phyloP scores from a whole-genome alignment of 1,140 invertebrate genomes.

The Hirudo medicinalis region DNA sequence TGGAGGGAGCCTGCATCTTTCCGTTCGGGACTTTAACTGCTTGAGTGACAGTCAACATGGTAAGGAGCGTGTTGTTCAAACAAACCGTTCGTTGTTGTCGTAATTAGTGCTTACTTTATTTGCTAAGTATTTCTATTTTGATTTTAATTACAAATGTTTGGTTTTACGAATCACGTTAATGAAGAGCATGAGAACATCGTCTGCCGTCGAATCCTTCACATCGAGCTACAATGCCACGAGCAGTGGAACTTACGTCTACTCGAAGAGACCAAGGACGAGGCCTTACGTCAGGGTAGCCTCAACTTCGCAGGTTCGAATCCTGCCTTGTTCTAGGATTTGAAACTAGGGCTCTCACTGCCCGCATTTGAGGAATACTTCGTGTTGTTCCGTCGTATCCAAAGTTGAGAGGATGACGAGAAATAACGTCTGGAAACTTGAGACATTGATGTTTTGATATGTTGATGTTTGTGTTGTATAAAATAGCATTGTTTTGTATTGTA shows the following conservation, averaged over 20 bases:
- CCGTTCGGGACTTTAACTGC: neutral
- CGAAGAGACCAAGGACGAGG: conserved; percentile 29
- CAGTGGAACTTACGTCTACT: neutral
- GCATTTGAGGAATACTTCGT: neutral
- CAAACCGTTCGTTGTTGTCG: no score
- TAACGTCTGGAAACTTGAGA: no score
- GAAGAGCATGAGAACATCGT: neutral
- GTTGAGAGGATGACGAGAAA: no score
- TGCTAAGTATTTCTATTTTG: neutral
- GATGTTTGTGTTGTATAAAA: no score
- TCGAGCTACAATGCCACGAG: neutral
- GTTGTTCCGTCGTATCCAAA: neutral
- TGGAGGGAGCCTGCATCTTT: no score
- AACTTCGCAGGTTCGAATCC: conserved; percentile 29
- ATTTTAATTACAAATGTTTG: neutral
- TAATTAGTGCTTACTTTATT: neutral
- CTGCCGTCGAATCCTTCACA: neutral
- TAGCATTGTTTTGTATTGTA: no score
- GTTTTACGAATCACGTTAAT: neutral
- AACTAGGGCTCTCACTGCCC: neutral
- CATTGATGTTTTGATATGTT: neutral
- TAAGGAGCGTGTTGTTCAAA: neutral
- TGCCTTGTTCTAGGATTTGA: no score
- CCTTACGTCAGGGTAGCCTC: conserved; percentile 34
- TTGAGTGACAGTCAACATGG: neutral